A percentile compares a stretch with the other conserved stretches of the same genome.
phyloP scores from a whole-genome alignment of 1,140 invertebrate genomes.

The Steinernema feltiae region DNA sequence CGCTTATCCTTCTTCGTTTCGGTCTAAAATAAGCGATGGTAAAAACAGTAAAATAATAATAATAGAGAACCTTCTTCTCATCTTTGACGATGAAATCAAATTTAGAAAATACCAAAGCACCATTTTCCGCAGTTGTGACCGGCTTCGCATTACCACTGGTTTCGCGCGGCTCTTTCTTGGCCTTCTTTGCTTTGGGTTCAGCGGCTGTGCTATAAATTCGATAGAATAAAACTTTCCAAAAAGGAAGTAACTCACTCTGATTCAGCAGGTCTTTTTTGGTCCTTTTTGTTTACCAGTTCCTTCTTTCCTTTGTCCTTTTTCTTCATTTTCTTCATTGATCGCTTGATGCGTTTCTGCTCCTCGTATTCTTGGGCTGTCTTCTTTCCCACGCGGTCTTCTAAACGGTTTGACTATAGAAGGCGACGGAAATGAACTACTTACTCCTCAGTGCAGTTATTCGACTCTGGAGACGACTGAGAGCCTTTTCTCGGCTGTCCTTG shows the following conservation, averaged over 20 bases:
- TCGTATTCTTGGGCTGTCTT: conserved; percentile 16
- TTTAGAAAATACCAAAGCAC: conserved; percentile 20
- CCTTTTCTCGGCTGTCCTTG: conserved; percentile 10
- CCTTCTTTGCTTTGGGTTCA: conserved; percentile 19
- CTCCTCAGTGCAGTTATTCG: neutral
- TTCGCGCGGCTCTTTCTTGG: conserved; percentile 3
- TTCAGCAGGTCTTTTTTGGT: neutral
- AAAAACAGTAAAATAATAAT: neutral
- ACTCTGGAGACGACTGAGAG: neutral
- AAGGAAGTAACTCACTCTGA: neutral
- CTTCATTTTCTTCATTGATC: neutral
- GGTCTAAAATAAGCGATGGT: conserved; percentile 19
- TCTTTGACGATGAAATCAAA: conserved; percentile 23
- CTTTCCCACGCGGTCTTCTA: conserved; percentile 1
- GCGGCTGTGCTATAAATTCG: neutral
- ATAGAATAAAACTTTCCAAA: neutral
- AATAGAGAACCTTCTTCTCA: conserved; percentile 1
- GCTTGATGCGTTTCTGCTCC: conserved; percentile 12
- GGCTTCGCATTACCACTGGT: neutral
- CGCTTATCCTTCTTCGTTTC: conserved; percentile 35
- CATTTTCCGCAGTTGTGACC: conserved; percentile 18
- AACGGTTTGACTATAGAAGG: neutral
- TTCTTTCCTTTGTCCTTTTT: conserved; percentile 19
- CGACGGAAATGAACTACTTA: neutral
- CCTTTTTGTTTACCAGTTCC: conserved; percentile 18